Evolutionary conservation across 2,888 invertebrate genomes (phyloP).

Genomic region (Julus scandinavius): DNA sequence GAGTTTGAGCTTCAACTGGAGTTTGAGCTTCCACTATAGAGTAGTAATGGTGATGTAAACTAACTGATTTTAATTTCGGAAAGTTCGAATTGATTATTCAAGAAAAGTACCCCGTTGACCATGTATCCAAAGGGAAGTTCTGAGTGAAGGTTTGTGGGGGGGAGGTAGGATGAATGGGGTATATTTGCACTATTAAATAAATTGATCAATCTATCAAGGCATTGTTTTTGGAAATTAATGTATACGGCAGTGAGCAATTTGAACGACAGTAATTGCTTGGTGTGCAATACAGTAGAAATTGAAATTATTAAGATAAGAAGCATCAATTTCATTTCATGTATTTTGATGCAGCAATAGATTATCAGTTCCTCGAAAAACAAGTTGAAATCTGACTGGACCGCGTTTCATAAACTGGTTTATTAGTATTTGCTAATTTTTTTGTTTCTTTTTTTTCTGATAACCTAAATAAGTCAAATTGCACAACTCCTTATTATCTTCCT

Average conservation of each 20-base stretch:
- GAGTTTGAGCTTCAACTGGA: no score
- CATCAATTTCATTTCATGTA: slow-evolving; percentile 33
- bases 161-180: no score
- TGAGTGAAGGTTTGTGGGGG: no score
- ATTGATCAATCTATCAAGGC: not conserved
- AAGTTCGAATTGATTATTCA: no score
- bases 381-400: slow-evolving; percentile 17
- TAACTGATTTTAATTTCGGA: no score
- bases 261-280: not conserved
- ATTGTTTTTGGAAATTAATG: slow-evolving; percentile 2
- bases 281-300: not conserved
- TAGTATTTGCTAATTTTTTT: slow-evolving; percentile 24
- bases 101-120: no score
- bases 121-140: no score
- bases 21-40: no score
- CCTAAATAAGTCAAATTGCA: slow-evolving; percentile 40
- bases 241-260: not conserved
- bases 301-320: slow-evolving; percentile 32
- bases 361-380: not conserved
- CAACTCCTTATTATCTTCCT: slow-evolving; percentile 34
- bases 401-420: slow-evolving; percentile 29
- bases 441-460: slow-evolving; percentile 13
- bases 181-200: no score
- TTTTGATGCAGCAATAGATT: slow-evolving; percentile 36
- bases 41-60: no score